Percentiles rank a stretch among this genome's conserved stretches.
phyloP scores from a whole-genome alignment of 2,797 vertebrate genomes.

The Eurystomus glaucurus region DNA sequence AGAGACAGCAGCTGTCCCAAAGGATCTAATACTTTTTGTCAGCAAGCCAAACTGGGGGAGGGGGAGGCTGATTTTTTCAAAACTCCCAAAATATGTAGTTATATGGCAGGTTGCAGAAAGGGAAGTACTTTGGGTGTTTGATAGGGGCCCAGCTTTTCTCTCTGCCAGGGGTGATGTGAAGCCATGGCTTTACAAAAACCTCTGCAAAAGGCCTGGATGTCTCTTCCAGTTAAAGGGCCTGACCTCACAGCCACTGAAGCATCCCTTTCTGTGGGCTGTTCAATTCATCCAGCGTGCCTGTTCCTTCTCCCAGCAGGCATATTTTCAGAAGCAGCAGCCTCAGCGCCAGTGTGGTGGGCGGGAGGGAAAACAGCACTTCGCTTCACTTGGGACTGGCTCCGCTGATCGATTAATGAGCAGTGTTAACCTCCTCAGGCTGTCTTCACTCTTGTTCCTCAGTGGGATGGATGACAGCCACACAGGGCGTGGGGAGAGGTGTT shows the following conservation, averaged over 20 bases:
- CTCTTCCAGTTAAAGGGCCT: not conserved
- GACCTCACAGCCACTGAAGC: not conserved
- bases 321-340: not conserved
- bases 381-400: not conserved
- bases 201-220: not conserved
- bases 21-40: not conserved
- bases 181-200: not conserved
- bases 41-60: not conserved
- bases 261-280: not conserved
- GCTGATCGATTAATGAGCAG: not conserved
- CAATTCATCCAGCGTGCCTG: accelerated
- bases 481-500: not conserved
- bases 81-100: not conserved
- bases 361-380: not conserved
- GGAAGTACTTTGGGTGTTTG: not conserved
- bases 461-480: not conserved
- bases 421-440: not conserved
- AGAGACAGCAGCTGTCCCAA: not conserved
- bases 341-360: not conserved
- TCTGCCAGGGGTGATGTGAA: not conserved
- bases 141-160: not conserved
- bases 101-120: not conserved
- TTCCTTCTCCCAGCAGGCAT: not conserved
- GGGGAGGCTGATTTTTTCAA: not conserved
- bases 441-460: accelerated